phyloP scores from a whole-genome alignment of 2,888 invertebrate species.

The Amblyteles armatorius region DNA sequence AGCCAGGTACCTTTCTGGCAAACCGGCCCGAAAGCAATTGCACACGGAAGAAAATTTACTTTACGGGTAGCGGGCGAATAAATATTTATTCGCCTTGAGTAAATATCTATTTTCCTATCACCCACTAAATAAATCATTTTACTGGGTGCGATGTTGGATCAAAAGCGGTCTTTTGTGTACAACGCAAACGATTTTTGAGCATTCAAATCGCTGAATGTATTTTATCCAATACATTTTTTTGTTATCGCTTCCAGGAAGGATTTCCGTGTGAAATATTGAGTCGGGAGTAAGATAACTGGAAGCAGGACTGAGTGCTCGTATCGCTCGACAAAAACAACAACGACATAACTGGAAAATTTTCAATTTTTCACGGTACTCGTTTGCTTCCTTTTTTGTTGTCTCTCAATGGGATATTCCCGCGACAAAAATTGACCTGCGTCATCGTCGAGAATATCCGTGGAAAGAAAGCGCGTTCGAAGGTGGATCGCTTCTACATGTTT shows the following conservation, averaged over 20 bases:
- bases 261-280: not conserved
- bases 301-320: too few species aligned
- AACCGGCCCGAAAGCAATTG: not conserved
- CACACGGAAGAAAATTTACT: not conserved
- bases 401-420: conserved; percentile 51
- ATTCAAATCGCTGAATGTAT: too few species aligned
- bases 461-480: conserved; percentile 82
- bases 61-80: not conserved
- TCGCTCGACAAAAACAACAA: too few species aligned
- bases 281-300: not conserved
- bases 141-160: not conserved
- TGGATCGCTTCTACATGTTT: conserved; percentile 59
- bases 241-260: not conserved
- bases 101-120: not conserved
- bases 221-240: not conserved
- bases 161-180: not conserved
- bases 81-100: not conserved
- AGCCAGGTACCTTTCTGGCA: not conserved
- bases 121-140: not conserved
- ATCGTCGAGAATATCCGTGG: conserved; percentile 87
- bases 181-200: too few species aligned
- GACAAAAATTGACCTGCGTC: conserved; percentile 87
- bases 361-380: not conserved
- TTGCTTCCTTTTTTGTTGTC: not conserved
- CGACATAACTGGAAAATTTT: not conserved